phyloP scores from a whole-genome alignment of 2,797 vertebrate species.

The Meriones psammophilus region DNA sequence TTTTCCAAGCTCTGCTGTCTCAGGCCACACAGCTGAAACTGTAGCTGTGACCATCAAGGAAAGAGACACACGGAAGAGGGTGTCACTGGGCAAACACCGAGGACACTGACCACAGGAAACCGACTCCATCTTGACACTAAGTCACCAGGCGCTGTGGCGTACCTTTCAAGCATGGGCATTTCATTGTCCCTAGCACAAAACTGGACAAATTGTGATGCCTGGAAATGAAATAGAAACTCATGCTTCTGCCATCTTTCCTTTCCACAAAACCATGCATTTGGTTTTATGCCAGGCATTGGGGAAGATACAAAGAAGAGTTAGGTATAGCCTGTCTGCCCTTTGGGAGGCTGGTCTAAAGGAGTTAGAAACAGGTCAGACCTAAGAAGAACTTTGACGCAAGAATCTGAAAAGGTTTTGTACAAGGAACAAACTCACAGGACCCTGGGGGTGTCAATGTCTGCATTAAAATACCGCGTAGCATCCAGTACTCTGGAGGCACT shows the following conservation, averaged over 20 bases:
- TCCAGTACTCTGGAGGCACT: not conserved
- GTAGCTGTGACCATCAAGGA: not conserved
- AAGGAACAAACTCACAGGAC: not conserved
- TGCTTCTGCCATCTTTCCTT: not conserved
- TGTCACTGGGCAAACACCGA: rapidly evolving
- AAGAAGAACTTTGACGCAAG: not conserved
- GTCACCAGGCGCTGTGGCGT: rapidly evolving
- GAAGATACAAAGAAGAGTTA: not conserved
- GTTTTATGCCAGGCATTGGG: not conserved
- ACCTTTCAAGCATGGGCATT: not conserved
- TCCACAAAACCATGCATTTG: not conserved
- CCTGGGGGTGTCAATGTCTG: not conserved
- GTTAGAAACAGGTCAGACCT: not conserved
- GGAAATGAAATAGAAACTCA: not conserved
- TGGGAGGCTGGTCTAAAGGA: not conserved
- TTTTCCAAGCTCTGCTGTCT: not conserved
- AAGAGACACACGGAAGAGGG: not conserved
- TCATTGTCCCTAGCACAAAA: not conserved
- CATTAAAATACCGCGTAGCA: not conserved
- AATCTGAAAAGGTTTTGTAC: not conserved
- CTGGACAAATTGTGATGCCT: not conserved
- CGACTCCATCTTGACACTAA: not conserved
- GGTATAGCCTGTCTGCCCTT: not conserved
- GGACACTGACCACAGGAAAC: rapidly evolving
- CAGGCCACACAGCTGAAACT: not conserved